Base-by-base conservation (phyloP, 2,797 vertebrate species). In the Falco concolor region DNA sequence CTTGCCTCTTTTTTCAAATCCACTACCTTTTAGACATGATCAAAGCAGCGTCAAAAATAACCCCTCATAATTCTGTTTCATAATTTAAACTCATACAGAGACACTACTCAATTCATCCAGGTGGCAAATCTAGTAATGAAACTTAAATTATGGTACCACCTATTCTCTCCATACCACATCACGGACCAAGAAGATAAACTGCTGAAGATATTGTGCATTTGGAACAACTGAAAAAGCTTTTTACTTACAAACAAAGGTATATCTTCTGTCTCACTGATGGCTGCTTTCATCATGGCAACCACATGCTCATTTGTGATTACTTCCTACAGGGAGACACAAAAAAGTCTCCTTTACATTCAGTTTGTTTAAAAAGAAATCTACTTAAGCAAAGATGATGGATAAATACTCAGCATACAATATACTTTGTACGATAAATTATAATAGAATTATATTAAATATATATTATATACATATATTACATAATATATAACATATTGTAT, bases 241-340 rank as follows among this genome's bases (percentile, higher is more conserved):
- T 63, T 57, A 99, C 99, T 98, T 93, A 99, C 99, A 98, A 99
- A 99, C 95, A 99, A 84, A 8, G 99, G 99, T 57, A 98, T 97
- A 60, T 99, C 98, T 89, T 99, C 98, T 1, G 99, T 99, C 81
- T 99, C 99, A 47, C 98, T 98, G 97, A 99, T 99, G 65, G 99
- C 98, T 10, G 98, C 98, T 96, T 99, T 99, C 99, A 99, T 99
- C 99, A 99, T 99, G 64, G 99, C 99, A 70, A 99, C 99, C 23
- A 99, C 99, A 1, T 98, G 99, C 53, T 99, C 99, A 9, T 99
- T 99, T 6, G 99, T 99, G 89, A 99, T 99, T 64, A 99, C 99
- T 86, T 99, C 99, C 99, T 99, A 96, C 63, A 91, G 88, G 30
- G 86, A 94, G 20, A 95, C 7, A 82, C 32, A 70, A 74, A n/a